phyloP scores from a whole-genome alignment of 2,113 vertebrate genomes.

The Ptilorrhoa leucosticta region DNA sequence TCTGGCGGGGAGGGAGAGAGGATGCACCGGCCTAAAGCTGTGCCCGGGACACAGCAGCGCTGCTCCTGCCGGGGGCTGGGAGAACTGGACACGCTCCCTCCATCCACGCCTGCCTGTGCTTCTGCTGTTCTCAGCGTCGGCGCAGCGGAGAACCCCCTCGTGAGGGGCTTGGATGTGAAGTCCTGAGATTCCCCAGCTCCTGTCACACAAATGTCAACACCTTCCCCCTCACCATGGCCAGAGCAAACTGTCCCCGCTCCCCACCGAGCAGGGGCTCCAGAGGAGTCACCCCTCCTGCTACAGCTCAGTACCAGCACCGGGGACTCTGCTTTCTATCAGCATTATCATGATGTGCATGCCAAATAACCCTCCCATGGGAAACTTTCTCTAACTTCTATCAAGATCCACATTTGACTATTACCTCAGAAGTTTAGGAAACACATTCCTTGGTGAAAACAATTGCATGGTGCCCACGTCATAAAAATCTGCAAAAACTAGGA shows the following conservation, averaged over 20 bases:
- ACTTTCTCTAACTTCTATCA: not conserved
- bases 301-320: not conserved
- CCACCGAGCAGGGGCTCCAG: not conserved
- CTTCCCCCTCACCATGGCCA: accelerated
- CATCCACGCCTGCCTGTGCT: accelerated
- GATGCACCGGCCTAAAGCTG: not conserved
- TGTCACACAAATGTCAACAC: not conserved
- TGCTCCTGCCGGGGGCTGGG: not conserved
- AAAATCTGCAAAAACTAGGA: not conserved
- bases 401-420: not conserved
- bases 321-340: not conserved
- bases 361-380: not conserved
- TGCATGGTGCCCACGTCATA: not conserved
- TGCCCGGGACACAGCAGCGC: accelerated
- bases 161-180: accelerated
- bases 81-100: accelerated
- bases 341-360: accelerated
- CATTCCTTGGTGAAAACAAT: not conserved
- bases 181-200: not conserved
- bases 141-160: accelerated
- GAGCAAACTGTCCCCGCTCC: not conserved
- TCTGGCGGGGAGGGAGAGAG: not conserved
- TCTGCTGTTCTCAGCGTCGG: accelerated
- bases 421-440: not conserved
- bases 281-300: not conserved